A percentile compares a stretch with the other conserved stretches of the same genome.
Conservation (phyloP, 1,140 invertebrate species). For the Tetramorium alpestre region DNA sequence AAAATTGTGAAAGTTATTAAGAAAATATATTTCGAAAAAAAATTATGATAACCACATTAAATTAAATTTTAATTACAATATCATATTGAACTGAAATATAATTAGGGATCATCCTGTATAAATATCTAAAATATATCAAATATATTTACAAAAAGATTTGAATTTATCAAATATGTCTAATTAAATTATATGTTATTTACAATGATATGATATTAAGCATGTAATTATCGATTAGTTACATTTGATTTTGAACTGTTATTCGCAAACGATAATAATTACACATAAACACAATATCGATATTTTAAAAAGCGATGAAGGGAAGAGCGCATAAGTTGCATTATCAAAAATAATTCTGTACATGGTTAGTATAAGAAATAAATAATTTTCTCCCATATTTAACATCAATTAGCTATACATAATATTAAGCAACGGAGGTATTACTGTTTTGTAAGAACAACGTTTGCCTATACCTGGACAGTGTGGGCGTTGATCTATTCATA, state of each 20-base stretch:
- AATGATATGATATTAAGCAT: not conserved
- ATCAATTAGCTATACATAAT: not conserved
- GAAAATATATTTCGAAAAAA: not conserved
- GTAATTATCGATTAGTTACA: conserved; percentile 9
- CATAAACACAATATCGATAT: conserved; percentile 10
- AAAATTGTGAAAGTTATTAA: not conserved
- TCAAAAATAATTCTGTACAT: conserved; percentile 27
- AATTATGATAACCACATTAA: not conserved
- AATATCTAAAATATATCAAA: not conserved
- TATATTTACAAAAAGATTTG: not conserved
- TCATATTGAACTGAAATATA: not conserved
- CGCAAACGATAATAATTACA: conserved; percentile 4
- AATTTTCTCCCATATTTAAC: not conserved
- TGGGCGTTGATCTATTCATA: conserved; percentile 77
- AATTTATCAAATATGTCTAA: not conserved
- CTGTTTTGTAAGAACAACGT: conserved; percentile 9
- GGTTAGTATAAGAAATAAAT: conserved; percentile 45
- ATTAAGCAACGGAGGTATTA: conserved; percentile 62
- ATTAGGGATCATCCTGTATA: not conserved
- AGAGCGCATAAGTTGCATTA: conserved; percentile 13
- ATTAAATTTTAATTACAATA: not conserved
- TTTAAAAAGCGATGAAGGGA: not conserved
- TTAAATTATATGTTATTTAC: conserved; percentile 19
- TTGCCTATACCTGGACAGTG: conserved; percentile 81
- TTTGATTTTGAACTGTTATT: conserved; percentile 15